A percentile compares a stretch with the other conserved stretches of the same genome.
Conservation (phyloP, 2,797 vertebrate species). For the Otolemur crassicaudatus region DNA sequence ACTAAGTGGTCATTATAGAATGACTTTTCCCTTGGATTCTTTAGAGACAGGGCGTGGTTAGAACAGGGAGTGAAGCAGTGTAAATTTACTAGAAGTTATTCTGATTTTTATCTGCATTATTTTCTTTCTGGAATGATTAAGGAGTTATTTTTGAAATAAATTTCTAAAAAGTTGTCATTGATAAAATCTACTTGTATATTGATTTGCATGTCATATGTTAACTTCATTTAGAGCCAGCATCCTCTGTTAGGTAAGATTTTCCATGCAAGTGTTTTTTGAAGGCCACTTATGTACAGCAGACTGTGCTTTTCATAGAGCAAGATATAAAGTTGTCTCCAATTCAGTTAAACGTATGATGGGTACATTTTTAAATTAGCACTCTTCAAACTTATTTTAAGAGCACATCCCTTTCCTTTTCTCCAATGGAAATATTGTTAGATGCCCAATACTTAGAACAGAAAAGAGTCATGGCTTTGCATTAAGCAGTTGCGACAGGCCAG, state of each 20-base stretch:
- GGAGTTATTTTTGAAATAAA: neutral
- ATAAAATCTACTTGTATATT: neutral
- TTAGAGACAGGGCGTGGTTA: neutral
- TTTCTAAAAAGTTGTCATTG: neutral
- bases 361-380: neutral
- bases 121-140: conserved; percentile 47
- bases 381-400: neutral
- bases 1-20: neutral
- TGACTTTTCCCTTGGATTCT: neutral
- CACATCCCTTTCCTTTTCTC: neutral
- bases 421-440: neutral
- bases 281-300: neutral
- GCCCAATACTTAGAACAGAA: neutral
- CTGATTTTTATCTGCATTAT: neutral
- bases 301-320: neutral
- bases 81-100: neutral
- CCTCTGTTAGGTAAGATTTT: neutral
- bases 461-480: neutral
- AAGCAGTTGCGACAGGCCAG: too few species aligned
- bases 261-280: neutral
- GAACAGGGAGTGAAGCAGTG: neutral
- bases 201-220: neutral
- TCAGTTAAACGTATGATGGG: neutral
- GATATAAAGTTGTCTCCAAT: neutral
- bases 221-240: neutral